A percentile compares a stretch with the other conserved stretches of the same genome.
phyloP scores from a whole-genome alignment of 2,888 invertebrate species.

The Acanthosepion esculentum region DNA sequence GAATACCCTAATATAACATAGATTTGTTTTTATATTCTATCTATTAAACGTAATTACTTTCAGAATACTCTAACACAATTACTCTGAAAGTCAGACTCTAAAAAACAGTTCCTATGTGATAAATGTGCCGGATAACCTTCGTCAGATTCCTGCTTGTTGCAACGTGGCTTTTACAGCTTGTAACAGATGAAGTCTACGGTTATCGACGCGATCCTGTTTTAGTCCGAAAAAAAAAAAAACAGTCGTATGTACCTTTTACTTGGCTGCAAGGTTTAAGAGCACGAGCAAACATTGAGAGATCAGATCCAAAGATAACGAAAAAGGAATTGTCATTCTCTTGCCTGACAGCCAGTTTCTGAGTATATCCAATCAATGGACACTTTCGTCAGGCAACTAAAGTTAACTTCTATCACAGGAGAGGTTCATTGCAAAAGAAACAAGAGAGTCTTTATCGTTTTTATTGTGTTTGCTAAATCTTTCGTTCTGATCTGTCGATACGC shows the following conservation, averaged over 20 bases:
- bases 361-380: slow-evolving; percentile 33
- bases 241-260: not conserved
- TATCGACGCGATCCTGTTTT: not conserved
- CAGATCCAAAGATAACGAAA: not conserved
- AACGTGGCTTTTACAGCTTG: not conserved
- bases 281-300: not conserved
- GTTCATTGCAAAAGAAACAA: not conserved
- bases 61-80: too few relatives aligned
- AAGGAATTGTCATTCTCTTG: not conserved
- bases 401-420: not conserved
- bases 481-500: not conserved
- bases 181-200: not conserved
- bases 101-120: too few relatives aligned
- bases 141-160: not conserved
- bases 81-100: too few relatives aligned
- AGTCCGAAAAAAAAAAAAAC: not conserved
- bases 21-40: too few relatives aligned
- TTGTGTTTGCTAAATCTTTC: slow-evolving; percentile 1
- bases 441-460: not conserved
- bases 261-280: not conserved
- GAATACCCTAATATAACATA: too few relatives aligned
- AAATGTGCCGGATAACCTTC: too few relatives aligned
- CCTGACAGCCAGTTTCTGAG: not conserved
- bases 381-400: not conserved
- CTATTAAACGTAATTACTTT: too few relatives aligned